phyloP scores from a whole-genome alignment of 2,797 vertebrate species.

The Esox masquinongy region DNA sequence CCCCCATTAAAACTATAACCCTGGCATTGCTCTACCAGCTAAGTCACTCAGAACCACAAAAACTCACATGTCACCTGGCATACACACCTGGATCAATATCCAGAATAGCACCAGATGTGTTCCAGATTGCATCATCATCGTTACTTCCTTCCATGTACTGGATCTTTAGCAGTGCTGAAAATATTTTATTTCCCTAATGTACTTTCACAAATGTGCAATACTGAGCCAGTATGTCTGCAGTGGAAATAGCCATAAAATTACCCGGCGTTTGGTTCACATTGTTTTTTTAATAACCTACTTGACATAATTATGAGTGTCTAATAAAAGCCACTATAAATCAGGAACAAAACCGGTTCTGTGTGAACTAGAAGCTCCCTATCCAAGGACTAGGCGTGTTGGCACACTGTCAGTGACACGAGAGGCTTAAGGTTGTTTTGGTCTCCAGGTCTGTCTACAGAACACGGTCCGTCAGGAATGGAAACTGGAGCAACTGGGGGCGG shows the following conservation, averaged over 20 bases:
- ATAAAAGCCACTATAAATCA: neutral
- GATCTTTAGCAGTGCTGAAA: neutral
- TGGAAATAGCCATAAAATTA: neutral
- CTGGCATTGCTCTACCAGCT: too few species aligned
- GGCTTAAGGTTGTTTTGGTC: conserved; percentile 29
- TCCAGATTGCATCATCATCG: conserved; percentile 70
- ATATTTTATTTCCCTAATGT: neutral
- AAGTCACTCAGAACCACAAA: too few species aligned
- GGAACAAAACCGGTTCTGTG: neutral
- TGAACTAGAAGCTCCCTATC: neutral
- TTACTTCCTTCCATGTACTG: conserved; percentile 43
- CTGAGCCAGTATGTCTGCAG: neutral
- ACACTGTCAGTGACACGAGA: neutral
- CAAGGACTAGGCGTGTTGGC: neutral
- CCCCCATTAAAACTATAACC: too few species aligned
- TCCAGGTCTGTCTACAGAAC: conserved; percentile 53
- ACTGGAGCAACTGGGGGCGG: conserved; percentile 69
- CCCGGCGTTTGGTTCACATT: neutral
- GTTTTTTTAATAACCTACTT: neutral
- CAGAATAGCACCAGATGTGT: conserved; percentile 72
- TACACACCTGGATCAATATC: conserved; percentile 80
- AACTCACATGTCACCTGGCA: neutral
- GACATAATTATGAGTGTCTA: neutral
- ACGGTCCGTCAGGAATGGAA: conserved; percentile 58
- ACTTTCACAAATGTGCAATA: neutral